A percentile compares a stretch with the other conserved stretches of the same genome.
Conservation (phyloP, 2,113 vertebrate genomes). For the Paratilapia polleni region DNA sequence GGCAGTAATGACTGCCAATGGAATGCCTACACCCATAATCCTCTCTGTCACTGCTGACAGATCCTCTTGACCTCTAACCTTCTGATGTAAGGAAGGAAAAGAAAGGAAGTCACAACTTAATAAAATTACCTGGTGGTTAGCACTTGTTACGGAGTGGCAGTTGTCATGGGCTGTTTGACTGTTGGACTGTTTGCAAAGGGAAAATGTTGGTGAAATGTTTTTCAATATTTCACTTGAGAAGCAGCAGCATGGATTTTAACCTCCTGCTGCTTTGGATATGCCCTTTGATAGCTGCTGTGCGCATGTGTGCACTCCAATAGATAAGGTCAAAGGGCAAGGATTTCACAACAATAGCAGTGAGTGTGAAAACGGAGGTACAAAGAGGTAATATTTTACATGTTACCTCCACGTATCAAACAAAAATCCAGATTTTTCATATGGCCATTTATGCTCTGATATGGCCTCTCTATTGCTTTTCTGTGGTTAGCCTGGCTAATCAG, state of each 20-base stretch:
- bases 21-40: conserved; percentile 84
- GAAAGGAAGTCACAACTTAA: conserved; percentile 80
- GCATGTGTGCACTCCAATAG: conserved; percentile 42
- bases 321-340: conserved; percentile 51
- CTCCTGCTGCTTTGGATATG: conserved; percentile 30
- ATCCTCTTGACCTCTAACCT: conserved; percentile 84
- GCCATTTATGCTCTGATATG: conserved; percentile 12
- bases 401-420: neutral
- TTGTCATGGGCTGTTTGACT: conserved; percentile 38
- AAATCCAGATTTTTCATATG: conserved; percentile 6
- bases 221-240: neutral
- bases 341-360: conserved; percentile 35
- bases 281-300: conserved; percentile 42
- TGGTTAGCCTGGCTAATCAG: conserved; percentile 28
- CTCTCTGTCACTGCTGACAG: conserved; percentile 80
- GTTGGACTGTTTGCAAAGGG: neutral
- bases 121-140: conserved; percentile 68
- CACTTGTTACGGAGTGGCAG: conserved; percentile 43
- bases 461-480: neutral
- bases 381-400: neutral
- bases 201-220: neutral
- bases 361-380: conserved; percentile 16
- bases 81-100: conserved; percentile 73
- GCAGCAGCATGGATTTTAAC: conserved; percentile 11
- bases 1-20: conserved; percentile 80